These are phyloP conservation scores for Ptilodon capucinus DNA, from an alignment of 2,888 invertebrate species.

Conservation along the genomic window DNA sequence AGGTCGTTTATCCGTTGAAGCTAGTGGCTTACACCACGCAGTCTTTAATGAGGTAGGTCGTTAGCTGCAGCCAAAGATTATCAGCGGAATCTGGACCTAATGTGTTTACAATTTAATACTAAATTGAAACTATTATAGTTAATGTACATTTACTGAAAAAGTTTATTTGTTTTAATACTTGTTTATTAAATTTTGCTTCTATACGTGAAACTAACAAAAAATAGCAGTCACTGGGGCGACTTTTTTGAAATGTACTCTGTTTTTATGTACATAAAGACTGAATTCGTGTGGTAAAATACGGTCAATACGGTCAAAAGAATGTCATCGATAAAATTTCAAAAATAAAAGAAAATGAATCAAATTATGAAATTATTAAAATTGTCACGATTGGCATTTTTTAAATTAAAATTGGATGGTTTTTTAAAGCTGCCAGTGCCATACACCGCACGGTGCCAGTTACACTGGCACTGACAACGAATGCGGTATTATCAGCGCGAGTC, in stretches of 20 bases:
- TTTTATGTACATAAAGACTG: too few relatives aligned
- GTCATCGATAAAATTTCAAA: too few relatives aligned
- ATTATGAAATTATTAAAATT: too few relatives aligned
- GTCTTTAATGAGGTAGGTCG: conserved; percentile 68
- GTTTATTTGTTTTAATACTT: background rate
- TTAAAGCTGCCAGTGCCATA: background rate
- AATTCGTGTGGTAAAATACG: too few relatives aligned
- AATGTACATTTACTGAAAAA: background rate
- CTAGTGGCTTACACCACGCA: conserved; percentile 37
- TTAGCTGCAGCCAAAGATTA: conserved; percentile 71
- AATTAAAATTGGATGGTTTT: too few relatives aligned
- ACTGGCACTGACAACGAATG: conserved; percentile 1
- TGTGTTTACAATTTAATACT: conserved; percentile 62
- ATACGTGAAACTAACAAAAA: too few relatives aligned
- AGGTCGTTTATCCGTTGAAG: conserved; percentile 2
- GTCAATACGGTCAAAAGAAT: too few relatives aligned
- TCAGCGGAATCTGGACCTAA: conserved; percentile 63
- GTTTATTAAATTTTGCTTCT: too few relatives aligned
- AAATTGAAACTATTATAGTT: background rate
- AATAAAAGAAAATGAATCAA: too few relatives aligned
- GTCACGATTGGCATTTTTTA: too few relatives aligned
- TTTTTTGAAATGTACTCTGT: too few relatives aligned
- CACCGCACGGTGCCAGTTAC: background rate
- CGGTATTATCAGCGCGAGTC: conserved; percentile 24
- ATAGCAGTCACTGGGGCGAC: too few relatives aligned